Base-by-base conservation (phyloP, 35 echinoderm and acorn worm species). In the Strongylocentrotus purpuratus region DNA sequence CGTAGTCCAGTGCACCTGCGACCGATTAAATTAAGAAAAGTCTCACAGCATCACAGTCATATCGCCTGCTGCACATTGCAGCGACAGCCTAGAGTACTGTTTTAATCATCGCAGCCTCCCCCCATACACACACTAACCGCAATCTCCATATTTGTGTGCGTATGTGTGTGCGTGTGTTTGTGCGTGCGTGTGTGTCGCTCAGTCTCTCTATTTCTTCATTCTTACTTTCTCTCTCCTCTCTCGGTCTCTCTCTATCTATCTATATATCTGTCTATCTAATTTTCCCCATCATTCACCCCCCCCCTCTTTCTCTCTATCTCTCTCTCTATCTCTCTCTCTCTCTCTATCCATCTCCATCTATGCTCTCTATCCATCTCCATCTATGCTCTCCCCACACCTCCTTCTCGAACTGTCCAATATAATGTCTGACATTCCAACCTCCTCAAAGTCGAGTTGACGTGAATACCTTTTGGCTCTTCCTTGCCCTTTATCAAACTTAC, bases 1-100 rank as follows among this genome's bases (percentile, higher is more conserved):
- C 87, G 33, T 33, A 89, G 87, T 25, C 87, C 20, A 35, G 45
- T 89, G 87, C 87, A 89, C 87, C 87, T 89, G 87, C 87, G 87
- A 41, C 33, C 87, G 87, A 89, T 89, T 89, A 41, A 89, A 89
- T 89, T 89, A 89, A 41, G 45, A 89, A 89, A 89, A 89, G 33
- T 89, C 87, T 89, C 33, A 18, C 12, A 31, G 87, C 87, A 89
- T 89, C 87, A 46, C 87, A 55, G 50, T 55, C 50, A 89, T 45
- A 45, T 45, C 87, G 87, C 87, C 32, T 31, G 33, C 87, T 89
- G 87, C 87, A 89, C 87, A 89, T 89, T 9, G 20, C 25, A 89
- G 14, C 45, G 87, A 89, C 87, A 89, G 32, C 87, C 45, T 9
- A 31, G 31, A 89, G 33, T 89, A 28, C 65, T n/a, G 65, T 78